Base-by-base conservation (phyloP, 2,797 vertebrate species). In the Okamejei kenojei region DNA sequence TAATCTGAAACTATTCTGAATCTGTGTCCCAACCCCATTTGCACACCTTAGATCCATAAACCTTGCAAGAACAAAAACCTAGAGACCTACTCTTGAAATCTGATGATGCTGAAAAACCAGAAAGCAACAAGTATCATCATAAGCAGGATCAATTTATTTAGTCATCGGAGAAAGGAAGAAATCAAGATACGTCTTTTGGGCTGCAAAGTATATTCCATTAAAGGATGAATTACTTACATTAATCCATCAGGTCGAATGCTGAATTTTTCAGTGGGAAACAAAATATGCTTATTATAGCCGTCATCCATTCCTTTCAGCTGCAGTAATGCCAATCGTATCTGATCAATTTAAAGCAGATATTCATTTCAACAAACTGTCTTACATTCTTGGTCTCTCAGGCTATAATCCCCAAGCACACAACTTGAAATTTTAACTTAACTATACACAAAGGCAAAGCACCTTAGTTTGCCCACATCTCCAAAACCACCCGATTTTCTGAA, bases 251-350 rank as follows among this genome's bases (percentile, higher is more conserved):
- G 98, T 0, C 97, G 95, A 93, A 99, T 54, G 80, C 96, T 95
- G 94, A 99, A 95, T 0, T 93, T 94, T 73, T 94, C 96, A 0
- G n/a, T 77, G 0, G 98, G 98, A 94, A 98, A 97, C 71, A 95
- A 93, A 93, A 97, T 94, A 73, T 94, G 95, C 2, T 96, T 94
- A 23, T 97, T 96, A 94, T 98, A 99, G 93, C 97, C 96, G 94
- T 99, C 98, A 95, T 99, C 98, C 81, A 99, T 95, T 78, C 98
- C 98, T 94, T 98, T 97, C 94, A 99, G 96, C 96, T 99, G 98
- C 94, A 99, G 96, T 94, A 99, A 95, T 5, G 95, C 96, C 95
- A 99, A 96, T 63, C 80, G 97, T 61, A 99, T 97, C 99, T 99
- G 94, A 9, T 29, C 77, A 93, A 91, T 86, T 63, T 86, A 86